Percentiles rank a stretch among this genome's conserved stretches.
Conservation (phyloP, 2,113 vertebrate species). For the Progne subis region DNA sequence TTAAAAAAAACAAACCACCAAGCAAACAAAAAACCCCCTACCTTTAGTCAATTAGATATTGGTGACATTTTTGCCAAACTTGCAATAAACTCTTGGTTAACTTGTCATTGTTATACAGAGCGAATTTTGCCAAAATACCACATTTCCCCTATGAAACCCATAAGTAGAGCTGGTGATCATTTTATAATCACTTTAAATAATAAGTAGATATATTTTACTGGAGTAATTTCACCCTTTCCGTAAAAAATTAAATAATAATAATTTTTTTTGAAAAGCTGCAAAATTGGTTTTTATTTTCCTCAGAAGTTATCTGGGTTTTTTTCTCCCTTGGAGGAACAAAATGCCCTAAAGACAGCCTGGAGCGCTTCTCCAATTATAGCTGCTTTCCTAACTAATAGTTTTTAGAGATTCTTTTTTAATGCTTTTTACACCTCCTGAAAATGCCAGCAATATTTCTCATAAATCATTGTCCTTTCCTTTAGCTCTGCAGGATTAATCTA, state of each 20-base stretch:
- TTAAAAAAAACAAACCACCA: neutral
- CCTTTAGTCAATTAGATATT: neutral
- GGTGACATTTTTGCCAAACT: neutral
- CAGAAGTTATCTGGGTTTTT: neutral
- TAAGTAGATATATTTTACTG: neutral
- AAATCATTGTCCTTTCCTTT: constrained; percentile 72
- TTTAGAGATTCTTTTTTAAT: constrained; percentile 66
- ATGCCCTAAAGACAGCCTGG: neutral
- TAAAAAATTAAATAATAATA: neutral
- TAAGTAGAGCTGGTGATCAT: neutral
- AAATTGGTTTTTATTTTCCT: neutral
- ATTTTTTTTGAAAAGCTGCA: neutral
- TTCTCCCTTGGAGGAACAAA: neutral
- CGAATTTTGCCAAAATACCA: neutral
- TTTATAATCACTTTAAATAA: neutral
- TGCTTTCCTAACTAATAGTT: constrained; percentile 63
- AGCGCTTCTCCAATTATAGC: constrained; percentile 47
- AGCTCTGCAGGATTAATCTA: constrained; percentile 65
- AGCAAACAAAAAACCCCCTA: too few species aligned
- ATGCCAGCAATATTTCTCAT: constrained; percentile 73
- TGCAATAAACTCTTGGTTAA: neutral
- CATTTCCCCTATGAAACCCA: neutral
- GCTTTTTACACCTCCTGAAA: constrained; percentile 60
- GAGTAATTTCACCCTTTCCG: neutral
- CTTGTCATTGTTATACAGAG: neutral